Evolutionary conservation across 2,888 invertebrate genomes (phyloP).

Genomic region (Idaea dimidiata): DNA sequence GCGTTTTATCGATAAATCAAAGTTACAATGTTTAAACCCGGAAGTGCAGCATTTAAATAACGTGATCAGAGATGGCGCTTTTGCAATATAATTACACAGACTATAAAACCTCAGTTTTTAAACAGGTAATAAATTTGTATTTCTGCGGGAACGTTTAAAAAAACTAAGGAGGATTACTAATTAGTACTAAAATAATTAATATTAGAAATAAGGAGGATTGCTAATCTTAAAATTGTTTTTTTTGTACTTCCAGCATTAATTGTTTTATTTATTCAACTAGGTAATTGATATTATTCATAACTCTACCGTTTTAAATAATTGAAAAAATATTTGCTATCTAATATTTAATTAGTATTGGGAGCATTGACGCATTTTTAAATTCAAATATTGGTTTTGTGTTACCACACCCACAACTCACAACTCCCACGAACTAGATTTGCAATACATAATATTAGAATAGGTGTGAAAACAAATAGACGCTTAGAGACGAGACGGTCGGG

Average conservation of each 20-base stretch:
- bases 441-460: not conserved
- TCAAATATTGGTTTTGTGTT: constrained; percentile 39
- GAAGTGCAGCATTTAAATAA: not conserved
- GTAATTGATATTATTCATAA: too few species aligned
- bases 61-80: not conserved
- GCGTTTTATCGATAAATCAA: not conserved
- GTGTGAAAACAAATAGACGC: too few species aligned
- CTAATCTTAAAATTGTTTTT: too few species aligned
- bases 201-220: too few species aligned
- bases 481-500: too few species aligned
- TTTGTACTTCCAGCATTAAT: too few species aligned
- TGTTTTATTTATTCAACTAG: too few species aligned
- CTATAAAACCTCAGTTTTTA: too few species aligned
- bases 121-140: not conserved
- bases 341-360: constrained; percentile 11
- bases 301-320: constrained; percentile 10
- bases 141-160: not conserved
- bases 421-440: constrained; percentile 9
- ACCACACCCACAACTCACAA: constrained; percentile 35
- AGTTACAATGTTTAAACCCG: not conserved
- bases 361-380: constrained; percentile 30
- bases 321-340: constrained; percentile 7
- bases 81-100: not conserved
- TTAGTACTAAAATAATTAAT: too few species aligned
- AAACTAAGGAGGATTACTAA: not conserved